Evolutionary conservation across 92 coral and sea anemone species (phyloP).

Genomic region (Zoanthus solanderi): DNA sequence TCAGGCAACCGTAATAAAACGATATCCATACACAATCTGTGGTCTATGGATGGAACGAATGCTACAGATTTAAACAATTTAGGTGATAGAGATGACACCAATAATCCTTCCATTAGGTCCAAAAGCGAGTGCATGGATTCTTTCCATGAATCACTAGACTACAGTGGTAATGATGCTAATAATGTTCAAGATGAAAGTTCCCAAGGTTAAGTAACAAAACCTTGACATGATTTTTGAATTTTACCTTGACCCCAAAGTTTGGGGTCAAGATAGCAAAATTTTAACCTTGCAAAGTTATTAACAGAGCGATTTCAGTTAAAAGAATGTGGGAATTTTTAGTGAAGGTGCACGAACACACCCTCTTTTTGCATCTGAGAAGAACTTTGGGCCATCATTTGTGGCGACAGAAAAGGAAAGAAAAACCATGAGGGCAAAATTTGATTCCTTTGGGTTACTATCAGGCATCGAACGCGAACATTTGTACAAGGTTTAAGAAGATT

Average conservation of each 20-base stretch:
- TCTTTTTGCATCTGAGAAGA: conserved; percentile 36
- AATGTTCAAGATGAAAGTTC: not conserved
- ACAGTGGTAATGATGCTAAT: not conserved
- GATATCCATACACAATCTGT: conserved; percentile 10
- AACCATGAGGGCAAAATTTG: conserved; percentile 28
- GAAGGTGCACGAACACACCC: conserved; percentile 34
- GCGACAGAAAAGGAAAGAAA: conserved; percentile 9
- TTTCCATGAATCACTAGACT: too few relatives aligned
- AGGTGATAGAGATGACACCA: not conserved
- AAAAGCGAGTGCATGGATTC: not conserved
- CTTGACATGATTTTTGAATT: not conserved
- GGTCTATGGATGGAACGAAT: not conserved
- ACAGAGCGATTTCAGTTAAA: conserved; percentile 33
- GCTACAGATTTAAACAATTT: not conserved
- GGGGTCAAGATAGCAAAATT: conserved; percentile 19
- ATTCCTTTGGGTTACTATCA: conserved; percentile 34
- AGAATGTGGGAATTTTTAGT: conserved; percentile 46
- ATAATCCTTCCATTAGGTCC: not conserved
- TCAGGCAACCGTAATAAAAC: conserved; percentile 5
- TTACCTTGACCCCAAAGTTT: not conserved
- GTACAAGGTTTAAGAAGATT: not conserved
- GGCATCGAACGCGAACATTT: conserved; percentile 21
- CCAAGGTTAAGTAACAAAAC: conserved; percentile 7
- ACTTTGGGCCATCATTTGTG: conserved; percentile 18
- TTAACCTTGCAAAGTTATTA: conserved; percentile 39